phyloP scores from a whole-genome alignment of 2,797 vertebrate species.

The Oryzias sinensis region DNA sequence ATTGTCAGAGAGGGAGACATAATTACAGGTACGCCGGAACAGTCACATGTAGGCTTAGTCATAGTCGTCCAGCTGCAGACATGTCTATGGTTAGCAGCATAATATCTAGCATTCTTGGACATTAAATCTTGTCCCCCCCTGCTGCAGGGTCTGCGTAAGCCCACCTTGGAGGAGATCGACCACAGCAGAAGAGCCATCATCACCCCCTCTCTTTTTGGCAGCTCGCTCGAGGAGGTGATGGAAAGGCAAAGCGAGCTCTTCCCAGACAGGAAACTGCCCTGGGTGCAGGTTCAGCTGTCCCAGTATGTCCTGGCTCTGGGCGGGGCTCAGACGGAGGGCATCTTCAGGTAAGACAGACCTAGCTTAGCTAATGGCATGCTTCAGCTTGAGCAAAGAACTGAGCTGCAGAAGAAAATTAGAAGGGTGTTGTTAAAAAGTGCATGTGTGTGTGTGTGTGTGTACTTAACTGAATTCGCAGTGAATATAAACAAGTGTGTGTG shows the following conservation, averaged over 20 bases:
- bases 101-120: slow-evolving; percentile 16
- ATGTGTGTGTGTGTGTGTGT: background rate
- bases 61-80: slow-evolving; percentile 49
- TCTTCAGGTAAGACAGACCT: slow-evolving; percentile 84
- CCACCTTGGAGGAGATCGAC: slow-evolving; percentile 86
- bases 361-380: slow-evolving; percentile 16
- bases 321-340: slow-evolving; percentile 88
- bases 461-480: slow-evolving; percentile 25
- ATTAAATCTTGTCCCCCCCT: slow-evolving; percentile 30
- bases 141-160: slow-evolving; percentile 86
- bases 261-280: slow-evolving; percentile 86
- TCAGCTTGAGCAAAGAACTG: slow-evolving; percentile 12
- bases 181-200: slow-evolving; percentile 87
- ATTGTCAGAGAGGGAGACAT: slow-evolving; percentile 31
- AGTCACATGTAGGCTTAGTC: slow-evolving; percentile 50
- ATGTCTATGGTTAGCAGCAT: slow-evolving; percentile 31
- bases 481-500: slow-evolving; percentile 54
- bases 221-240: slow-evolving; percentile 91
- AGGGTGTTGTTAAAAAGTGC: slow-evolving; percentile 12
- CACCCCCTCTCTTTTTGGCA: slow-evolving; percentile 88
- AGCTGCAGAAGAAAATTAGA: slow-evolving; percentile 33
- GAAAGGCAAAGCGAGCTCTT: slow-evolving; percentile 85
- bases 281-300: slow-evolving; percentile 91
- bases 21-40: slow-evolving; percentile 56
- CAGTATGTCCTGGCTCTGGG: slow-evolving; percentile 87